Conservation (phyloP, 1,140 invertebrate genomes). For the Cyclargus thomasi region DNA sequence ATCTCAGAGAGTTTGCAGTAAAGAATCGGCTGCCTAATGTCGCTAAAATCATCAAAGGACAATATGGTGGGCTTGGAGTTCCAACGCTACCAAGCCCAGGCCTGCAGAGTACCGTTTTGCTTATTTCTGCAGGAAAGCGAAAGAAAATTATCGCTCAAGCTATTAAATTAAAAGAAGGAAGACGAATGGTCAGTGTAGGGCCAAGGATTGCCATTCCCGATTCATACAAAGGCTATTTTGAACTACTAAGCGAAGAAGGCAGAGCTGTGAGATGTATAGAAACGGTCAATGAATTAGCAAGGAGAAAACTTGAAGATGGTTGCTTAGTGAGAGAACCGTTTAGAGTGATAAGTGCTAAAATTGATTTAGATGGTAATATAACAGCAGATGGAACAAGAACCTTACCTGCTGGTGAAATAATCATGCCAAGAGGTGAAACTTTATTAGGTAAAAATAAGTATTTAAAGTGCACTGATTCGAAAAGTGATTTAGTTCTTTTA, state of each 20-base stretch:
- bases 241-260: conserved; percentile 94
- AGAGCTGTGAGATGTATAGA: conserved; percentile 91
- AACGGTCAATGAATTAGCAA: conserved; percentile 87
- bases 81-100: conserved; percentile 89
- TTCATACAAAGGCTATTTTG: conserved; percentile 93
- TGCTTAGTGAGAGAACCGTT: conserved; percentile 91
- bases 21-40: conserved; percentile 88
- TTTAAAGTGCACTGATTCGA: conserved; percentile 89
- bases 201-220: conserved; percentile 92
- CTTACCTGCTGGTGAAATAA: conserved; percentile 86
- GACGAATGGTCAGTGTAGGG: conserved; percentile 84
- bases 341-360: conserved; percentile 84
- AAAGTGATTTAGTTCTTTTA: conserved; percentile 88
- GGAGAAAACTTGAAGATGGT: conserved; percentile 84
- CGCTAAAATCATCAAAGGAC: conserved; percentile 93
- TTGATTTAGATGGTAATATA: conserved; percentile 79
- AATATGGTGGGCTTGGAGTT: conserved; percentile 91
- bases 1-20: conserved; percentile 86
- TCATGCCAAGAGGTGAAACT: conserved; percentile 83
- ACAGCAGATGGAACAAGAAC: conserved; percentile 84
- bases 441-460: conserved; percentile 83
- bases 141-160: conserved; percentile 92
- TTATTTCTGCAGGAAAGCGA: conserved; percentile 87
- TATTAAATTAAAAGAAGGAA: conserved; percentile 92
- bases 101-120: conserved; percentile 87